Base-by-base conservation (phyloP, 2,888 invertebrate species). In the Noctua fimbriata region DNA sequence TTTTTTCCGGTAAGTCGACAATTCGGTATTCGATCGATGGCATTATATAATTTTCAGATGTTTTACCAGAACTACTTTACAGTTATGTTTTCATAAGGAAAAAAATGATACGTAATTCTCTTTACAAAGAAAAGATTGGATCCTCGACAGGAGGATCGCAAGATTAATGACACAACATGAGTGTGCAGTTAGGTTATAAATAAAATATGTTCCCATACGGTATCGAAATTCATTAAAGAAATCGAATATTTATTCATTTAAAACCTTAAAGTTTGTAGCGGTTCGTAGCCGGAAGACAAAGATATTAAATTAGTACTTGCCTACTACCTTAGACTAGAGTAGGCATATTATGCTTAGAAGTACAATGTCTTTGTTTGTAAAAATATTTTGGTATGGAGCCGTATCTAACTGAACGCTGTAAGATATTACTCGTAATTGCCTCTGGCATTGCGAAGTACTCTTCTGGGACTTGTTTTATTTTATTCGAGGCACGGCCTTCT, bases 401-500 rank as follows among this genome's bases (percentile, higher is more conserved):
- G 74, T 79, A 82, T 73, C 82, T 79, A 78, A 83, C 47, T 44
- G 73, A 78, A 77, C 78, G 44, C 76, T 76, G 69, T 81, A 71
- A 73, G 66, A 78, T 75, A 82, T 76, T 66, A 69, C 75, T 70
- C 75, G 73, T 75, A 74, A 76, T 80, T 73, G 83, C 77, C 79
- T 81, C 78, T 79, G 78, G 79, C 81, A 79, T 79, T 83, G 83
- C 88, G 65, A 79, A 84, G 80, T 73, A 69, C 74, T 85, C 73
- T 76, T 89, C 75, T 36, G 41, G 83, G 73, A 79, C 82, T 87
- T 60, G 86, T 83, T 89, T 88, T 88, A 84, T 82, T 89, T 85
- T 78, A 82, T 80, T 86, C 73, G 47, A 73, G 70, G 49, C 81
- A 80, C 70, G 73, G 84, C 79, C 92, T 92, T 93, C 91, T 94